Evolutionary conservation across 1,140 invertebrate genomes (phyloP), one percentile per base, ranked within the genome.

Genomic region (Ctenoplectra terminalis): DNA sequence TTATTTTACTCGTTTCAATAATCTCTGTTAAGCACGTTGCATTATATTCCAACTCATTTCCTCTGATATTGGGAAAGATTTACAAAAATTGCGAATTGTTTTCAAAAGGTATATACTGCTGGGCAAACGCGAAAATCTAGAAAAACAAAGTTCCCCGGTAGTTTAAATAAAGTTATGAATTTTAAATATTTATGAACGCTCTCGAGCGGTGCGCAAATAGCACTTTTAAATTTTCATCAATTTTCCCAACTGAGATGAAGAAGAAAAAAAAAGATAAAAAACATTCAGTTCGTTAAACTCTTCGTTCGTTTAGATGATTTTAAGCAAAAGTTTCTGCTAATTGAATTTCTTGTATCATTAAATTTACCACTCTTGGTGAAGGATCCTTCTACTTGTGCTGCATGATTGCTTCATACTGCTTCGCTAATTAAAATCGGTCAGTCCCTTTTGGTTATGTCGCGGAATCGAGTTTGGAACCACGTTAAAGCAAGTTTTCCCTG

Each of bases 341-440:
- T 56, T 11, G 15, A 60, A 60, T 34, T 60, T 20, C 29, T 8
- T 2, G 5, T 29, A 8, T 29, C 17, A 13, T 48, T 48, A 13
- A 7, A 5, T 66, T 66, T 29, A 13, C 8, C 34, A 15, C 34
- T 46, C 15, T 29, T 23, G 1, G 6, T 15, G 34, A 40, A 15
- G 1, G 37, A 43, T 66, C n/a, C 37, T 43, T 64, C 13, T 26
- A 40, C 37, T 64, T 13, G 61, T 9, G 8, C 7, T 15, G 37
- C 37, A 5, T 43, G 63, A 40, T n/a, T 64, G 23, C 56, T 31
- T 20, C 31, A 6, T 34, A 23, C 17, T 13, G 58, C 2, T 43
- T 26, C n/a, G 46, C 11, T 52, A 70, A 70, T 70, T 52, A n/a
- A 70, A 50, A 70, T 37, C 46, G 29, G 29, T 37, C 48, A 34